Evolutionary conservation across 2,888 invertebrate species (phyloP).

Genomic region (Gnatocerus cornutus): DNA sequence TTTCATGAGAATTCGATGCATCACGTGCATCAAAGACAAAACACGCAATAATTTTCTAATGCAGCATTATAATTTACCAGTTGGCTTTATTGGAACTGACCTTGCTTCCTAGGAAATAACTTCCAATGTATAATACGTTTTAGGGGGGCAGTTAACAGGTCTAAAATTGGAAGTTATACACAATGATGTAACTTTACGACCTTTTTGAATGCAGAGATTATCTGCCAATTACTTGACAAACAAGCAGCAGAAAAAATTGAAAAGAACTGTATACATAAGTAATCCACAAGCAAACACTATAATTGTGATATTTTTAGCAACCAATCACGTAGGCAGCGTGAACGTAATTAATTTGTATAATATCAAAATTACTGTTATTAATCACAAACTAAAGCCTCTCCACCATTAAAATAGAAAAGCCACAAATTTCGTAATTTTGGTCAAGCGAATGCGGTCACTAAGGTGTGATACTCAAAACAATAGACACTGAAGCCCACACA

Average conservation of each 20-base stretch:
- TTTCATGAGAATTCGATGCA: constrained; percentile 2
- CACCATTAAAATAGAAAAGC: constrained; percentile 2
- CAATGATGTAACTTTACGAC: constrained; percentile 5
- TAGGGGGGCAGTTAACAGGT: constrained; percentile 17
- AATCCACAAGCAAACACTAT: too few relatives aligned
- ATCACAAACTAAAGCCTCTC: constrained; percentile 2
- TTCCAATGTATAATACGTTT: constrained; percentile 20
- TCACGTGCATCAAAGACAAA: constrained; percentile 12
- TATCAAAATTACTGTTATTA: not conserved
- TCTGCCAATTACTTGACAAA: too few relatives aligned
- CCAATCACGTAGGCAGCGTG: too few relatives aligned
- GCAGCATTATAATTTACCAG: constrained; percentile 22
- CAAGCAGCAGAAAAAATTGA: too few relatives aligned
- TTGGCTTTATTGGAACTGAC: constrained; percentile 38
- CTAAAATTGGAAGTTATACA: constrained; percentile 32
- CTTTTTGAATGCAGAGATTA: too few relatives aligned
- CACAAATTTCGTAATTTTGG: constrained; percentile 6
- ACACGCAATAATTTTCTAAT: constrained; percentile 19
- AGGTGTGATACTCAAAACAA: constrained; percentile 33
- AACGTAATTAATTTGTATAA: not conserved
- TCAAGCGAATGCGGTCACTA: constrained; percentile 24
- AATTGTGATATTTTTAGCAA: too few relatives aligned
- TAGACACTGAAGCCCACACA: constrained; percentile 30
- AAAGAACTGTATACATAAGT: too few relatives aligned
- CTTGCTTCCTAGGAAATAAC: constrained; percentile 30